phyloP scores from a whole-genome alignment of 2,797 vertebrate species.

The Chrosomus eos region DNA sequence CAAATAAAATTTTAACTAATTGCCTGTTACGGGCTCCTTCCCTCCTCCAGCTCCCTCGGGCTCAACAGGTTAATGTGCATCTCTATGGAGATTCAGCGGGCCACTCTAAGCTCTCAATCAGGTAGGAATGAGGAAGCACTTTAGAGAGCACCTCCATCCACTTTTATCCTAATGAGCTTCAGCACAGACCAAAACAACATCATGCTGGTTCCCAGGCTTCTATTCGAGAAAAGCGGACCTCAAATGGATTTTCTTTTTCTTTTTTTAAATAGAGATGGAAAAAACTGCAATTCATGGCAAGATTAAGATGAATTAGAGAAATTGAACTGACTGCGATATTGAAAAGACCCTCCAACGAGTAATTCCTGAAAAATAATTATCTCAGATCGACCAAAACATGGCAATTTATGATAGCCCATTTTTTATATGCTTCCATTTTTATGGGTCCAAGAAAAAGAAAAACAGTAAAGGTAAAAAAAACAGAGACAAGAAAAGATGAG shows the following conservation, averaged over 20 bases:
- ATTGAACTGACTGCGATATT: constrained; percentile 2
- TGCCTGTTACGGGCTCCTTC: constrained; percentile 60
- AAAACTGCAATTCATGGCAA: constrained; percentile 18
- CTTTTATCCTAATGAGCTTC: constrained; percentile 59
- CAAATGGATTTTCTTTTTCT: constrained; percentile 9
- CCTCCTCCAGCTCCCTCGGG: constrained; percentile 30
- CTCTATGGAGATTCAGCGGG: constrained; percentile 57
- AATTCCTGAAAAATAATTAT: constrained; percentile 11
- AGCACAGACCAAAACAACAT: constrained; percentile 49
- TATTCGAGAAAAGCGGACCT: constrained; percentile 10
- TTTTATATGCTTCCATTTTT: background rate
- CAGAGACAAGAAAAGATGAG: background rate
- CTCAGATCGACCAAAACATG: background rate
- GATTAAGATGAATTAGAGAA: constrained; percentile 12
- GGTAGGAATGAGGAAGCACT: constrained; percentile 50
- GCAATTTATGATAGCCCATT: background rate
- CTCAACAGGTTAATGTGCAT: constrained; percentile 59
- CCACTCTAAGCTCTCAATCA: constrained; percentile 29
- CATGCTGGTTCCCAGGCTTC: constrained; percentile 40
- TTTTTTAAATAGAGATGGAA: constrained; percentile 27
- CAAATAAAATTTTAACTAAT: constrained; percentile 62
- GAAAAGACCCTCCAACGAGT: constrained; percentile 1
- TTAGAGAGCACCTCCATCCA: constrained; percentile 52
- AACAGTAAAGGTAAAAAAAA: background rate
- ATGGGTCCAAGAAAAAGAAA: background rate